phyloP scores from a whole-genome alignment of 2,113 vertebrate genomes.

The Chaetura pelagica region DNA sequence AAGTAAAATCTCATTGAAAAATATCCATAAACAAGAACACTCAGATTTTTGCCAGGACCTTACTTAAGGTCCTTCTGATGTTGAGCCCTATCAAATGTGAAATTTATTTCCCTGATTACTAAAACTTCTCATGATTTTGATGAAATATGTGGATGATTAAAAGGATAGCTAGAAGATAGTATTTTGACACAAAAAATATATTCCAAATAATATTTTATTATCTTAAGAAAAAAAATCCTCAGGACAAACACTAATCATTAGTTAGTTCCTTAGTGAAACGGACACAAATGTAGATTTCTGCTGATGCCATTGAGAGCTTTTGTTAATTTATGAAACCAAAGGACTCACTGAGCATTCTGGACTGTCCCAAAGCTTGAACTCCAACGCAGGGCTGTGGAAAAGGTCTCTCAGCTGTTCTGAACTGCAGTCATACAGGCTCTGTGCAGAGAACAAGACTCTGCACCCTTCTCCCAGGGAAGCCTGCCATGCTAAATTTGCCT shows the following conservation, averaged over 20 bases:
- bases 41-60: neutral
- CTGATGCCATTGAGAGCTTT: neutral
- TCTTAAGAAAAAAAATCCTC: neutral
- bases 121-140: neutral
- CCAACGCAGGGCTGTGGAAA: neutral
- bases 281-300: neutral
- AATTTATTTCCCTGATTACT: neutral
- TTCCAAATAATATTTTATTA: neutral
- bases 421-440: neutral
- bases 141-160: neutral
- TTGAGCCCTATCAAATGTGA: neutral
- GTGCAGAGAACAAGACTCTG: neutral
- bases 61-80: neutral
- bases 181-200: neutral
- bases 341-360: neutral
- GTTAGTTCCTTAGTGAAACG: neutral
- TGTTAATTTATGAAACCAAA: conserved; percentile 19
- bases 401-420: accelerated
- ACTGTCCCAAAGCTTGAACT: neutral
- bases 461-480: neutral
- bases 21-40: neutral
- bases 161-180: neutral
- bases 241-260: neutral
- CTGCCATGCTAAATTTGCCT: neutral
- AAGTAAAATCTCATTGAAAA: neutral